phyloP scores from a whole-genome alignment of 1,140 invertebrate species.

The Panonychus citri region DNA sequence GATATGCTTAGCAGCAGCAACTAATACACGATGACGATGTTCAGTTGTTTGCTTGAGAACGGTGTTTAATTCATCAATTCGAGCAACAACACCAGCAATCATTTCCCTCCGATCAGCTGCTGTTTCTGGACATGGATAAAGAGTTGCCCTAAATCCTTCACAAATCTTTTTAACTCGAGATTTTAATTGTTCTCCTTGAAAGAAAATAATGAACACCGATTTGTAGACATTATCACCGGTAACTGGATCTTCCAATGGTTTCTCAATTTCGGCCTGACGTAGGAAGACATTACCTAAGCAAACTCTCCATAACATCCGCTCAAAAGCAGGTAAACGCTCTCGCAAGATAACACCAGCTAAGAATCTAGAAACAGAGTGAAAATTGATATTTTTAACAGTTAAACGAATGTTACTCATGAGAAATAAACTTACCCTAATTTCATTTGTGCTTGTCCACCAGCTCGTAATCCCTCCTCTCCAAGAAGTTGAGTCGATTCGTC shows the following conservation, averaged over 20 bases:
- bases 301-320: constrained; percentile 34
- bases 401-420: no score
- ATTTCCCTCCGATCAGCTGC: constrained; percentile 72
- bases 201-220: constrained; percentile 95
- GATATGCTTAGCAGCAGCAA: constrained; percentile 77
- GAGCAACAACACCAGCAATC: constrained; percentile 74
- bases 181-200: constrained; percentile 96
- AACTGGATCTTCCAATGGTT: constrained; percentile 29
- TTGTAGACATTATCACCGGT: constrained; percentile 74
- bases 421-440: constrained; percentile 67
- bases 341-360: constrained; percentile 31
- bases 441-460: constrained; percentile 62
- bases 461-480: constrained; percentile 68
- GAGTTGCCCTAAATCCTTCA: constrained; percentile 64
- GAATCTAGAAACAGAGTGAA: no score
- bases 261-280: constrained; percentile 45
- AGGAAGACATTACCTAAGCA: constrained; percentile 35
- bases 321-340: constrained; percentile 32
- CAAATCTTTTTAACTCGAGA: constrained; percentile 91
- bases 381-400: no score
- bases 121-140: constrained; percentile 86
- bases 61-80: constrained; percentile 83
- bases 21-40: constrained; percentile 73
- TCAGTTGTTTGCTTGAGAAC: constrained; percentile 89
- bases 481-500: constrained; percentile 81